Evolutionary conservation across 2,113 vertebrate genomes (phyloP), one percentile per base, ranked within the genome.

Genomic region (Sinocyclocheilus rhinocerous): DNA sequence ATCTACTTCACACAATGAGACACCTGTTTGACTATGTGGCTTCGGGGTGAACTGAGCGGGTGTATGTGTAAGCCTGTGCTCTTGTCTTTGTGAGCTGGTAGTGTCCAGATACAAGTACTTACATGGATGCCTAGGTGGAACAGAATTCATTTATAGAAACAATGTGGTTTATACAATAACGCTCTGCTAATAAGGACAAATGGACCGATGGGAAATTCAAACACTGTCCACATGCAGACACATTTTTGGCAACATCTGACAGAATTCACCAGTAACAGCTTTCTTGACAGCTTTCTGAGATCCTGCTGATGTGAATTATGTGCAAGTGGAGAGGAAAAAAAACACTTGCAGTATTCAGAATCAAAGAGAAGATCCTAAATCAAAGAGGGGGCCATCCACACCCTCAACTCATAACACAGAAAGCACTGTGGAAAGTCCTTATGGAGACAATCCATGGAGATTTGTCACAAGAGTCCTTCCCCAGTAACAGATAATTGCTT

Each of bases 401-500:
- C 57, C 84, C 45, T 86, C 78, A 65, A 9, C 42, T 24, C 45
- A 76, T 76, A 81, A 83, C 69, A 81, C 73, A 50, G 80, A 84
- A 91, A 91, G 76, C 50, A 87, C 89, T 73, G 87, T 89, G 86
- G 67, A 63, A 59, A 76, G 84, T 72, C 83, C 85, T 55, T 15
- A 55, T 55, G 45, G 48, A 20, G 61, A 29, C 24, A 69, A 87
- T 42, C 61, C 36, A 20, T 36, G 59, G 57, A 76, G 81, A 26
- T 69, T 5, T 69, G 36, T 67, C 79, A 67, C 77, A 85, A 80
- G 45, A 16, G 59, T 86, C 83, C 42, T 57, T 72, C 83, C 48
- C 36, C 76, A 87, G 85, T 79, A 81, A 88, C 79, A 29, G 55
- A 59, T 90, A 91, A 92, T 92, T 70, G 52, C 63, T 90, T 92